Conservation (phyloP, 1,140 invertebrate species). For the Plutomurus gul region DNA sequence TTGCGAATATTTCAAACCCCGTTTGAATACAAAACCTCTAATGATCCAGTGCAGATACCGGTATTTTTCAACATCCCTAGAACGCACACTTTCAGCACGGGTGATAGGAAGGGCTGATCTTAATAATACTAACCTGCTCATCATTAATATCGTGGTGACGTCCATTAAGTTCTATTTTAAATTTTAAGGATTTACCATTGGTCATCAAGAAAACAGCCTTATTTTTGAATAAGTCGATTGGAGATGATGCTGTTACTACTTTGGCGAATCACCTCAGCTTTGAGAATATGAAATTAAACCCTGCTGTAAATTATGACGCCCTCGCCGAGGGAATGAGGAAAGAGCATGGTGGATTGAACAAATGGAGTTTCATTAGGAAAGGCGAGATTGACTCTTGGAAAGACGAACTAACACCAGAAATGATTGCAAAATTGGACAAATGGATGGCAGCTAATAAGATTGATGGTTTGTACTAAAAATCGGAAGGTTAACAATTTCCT, state of each 20-base stretch:
- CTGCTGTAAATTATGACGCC: slow-evolving; percentile 66
- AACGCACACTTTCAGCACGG: no score
- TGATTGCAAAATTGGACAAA: slow-evolving; percentile 58
- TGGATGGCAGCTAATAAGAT: slow-evolving; percentile 47
- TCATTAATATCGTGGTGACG: no score
- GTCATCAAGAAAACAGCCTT: slow-evolving; percentile 63
- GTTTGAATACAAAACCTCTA: no score
- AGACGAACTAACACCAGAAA: slow-evolving; percentile 59
- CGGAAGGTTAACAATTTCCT: no score
- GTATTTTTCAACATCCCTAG: no score
- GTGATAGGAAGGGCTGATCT: no score
- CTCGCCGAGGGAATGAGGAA: slow-evolving; percentile 17
- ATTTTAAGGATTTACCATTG: slow-evolving; percentile 62
- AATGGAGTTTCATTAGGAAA: slow-evolving; percentile 47
- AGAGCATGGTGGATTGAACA: slow-evolving; percentile 14
- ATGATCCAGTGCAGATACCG: no score
- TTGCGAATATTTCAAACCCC: no score
- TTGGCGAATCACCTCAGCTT: slow-evolving; percentile 65
- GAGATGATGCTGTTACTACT: not conserved
- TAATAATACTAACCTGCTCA: no score
- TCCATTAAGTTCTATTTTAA: no score
- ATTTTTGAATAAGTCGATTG: slow-evolving; percentile 64
- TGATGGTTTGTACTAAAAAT: slow-evolving; percentile 27
- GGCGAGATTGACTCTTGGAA: slow-evolving; percentile 52
- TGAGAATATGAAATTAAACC: slow-evolving; percentile 77